phyloP scores from a whole-genome alignment of 2,888 invertebrate genomes.

The Meghimatium bilineatum region DNA sequence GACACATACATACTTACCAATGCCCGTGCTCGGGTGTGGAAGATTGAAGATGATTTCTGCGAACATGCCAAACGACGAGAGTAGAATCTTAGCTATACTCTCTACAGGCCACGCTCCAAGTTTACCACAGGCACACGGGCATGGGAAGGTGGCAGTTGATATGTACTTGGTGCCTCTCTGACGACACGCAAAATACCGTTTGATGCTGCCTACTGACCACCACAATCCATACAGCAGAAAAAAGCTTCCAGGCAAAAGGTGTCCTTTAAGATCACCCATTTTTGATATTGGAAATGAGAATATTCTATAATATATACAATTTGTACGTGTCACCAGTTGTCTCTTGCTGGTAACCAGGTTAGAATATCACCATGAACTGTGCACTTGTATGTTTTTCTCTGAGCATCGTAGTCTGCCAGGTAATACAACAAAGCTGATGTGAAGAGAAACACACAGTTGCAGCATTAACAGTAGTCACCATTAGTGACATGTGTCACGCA shows the following conservation, averaged over 20 bases:
- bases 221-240: slow-evolving; percentile 42
- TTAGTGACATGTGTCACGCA: too few relatives aligned
- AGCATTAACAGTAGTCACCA: too few relatives aligned
- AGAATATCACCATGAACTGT: too few relatives aligned
- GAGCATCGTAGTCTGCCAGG: too few relatives aligned
- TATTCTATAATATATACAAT: too few relatives aligned
- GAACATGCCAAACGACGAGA: slow-evolving; percentile 34
- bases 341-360: too few relatives aligned
- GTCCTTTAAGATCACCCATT: slow-evolving; percentile 38
- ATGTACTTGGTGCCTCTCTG: slow-evolving; percentile 15
- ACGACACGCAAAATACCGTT: slow-evolving; percentile 12
- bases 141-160: slow-evolving; percentile 17
- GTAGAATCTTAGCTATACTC: slow-evolving; percentile 12
- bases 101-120: slow-evolving; percentile 24
- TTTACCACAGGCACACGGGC: slow-evolving; percentile 15
- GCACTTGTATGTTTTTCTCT: too few relatives aligned
- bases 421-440: too few relatives aligned
- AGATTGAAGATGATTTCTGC: slow-evolving; percentile 29
- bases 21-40: slow-evolving; percentile 27
- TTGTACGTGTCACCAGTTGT: too few relatives aligned
- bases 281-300: background rate
- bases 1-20: slow-evolving; percentile 21
- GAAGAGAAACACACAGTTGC: too few relatives aligned
- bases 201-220: slow-evolving; percentile 37
- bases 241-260: slow-evolving; percentile 11